Evolutionary conservation across 2,797 vertebrate species (phyloP).

Genomic region (Spinus olivaceus): DNA sequence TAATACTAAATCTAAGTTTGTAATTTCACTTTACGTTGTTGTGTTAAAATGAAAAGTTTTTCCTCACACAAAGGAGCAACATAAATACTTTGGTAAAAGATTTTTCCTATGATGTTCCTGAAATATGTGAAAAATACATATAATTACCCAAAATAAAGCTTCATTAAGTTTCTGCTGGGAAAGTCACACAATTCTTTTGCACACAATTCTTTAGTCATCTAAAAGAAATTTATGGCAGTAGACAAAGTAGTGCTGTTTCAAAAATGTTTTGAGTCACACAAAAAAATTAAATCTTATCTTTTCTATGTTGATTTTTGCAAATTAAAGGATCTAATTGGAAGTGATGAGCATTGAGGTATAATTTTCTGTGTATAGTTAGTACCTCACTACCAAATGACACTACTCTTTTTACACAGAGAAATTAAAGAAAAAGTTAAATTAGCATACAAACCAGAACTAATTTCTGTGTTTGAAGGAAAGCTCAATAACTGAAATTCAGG

Average conservation of each 20-base stretch:
- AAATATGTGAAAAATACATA: background rate
- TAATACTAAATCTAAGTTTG: background rate
- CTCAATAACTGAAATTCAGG: background rate
- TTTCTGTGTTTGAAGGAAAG: background rate
- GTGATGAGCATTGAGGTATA: background rate
- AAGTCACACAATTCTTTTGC: conserved; percentile 62
- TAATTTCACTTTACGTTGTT: background rate
- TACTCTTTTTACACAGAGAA: background rate
- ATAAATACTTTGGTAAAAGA: background rate
- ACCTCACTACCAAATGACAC: background rate
- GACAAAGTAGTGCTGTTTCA: background rate
- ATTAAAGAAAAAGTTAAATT: background rate
- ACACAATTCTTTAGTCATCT: conserved; percentile 68
- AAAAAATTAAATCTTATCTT: background rate
- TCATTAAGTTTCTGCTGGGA: conserved; percentile 73
- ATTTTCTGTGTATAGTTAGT: background rate
- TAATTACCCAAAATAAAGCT: conserved; percentile 78
- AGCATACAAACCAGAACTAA: background rate
- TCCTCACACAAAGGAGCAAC: background rate
- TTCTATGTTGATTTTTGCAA: background rate
- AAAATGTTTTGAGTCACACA: background rate
- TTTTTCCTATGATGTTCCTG: background rate
- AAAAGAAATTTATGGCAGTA: conserved; percentile 6
- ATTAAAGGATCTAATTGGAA: background rate
- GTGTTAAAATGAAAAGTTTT: background rate